A percentile compares a stretch with the other conserved stretches of the same genome.
phyloP scores from a whole-genome alignment of 1,140 invertebrate species.

The Diuraphis noxia region DNA sequence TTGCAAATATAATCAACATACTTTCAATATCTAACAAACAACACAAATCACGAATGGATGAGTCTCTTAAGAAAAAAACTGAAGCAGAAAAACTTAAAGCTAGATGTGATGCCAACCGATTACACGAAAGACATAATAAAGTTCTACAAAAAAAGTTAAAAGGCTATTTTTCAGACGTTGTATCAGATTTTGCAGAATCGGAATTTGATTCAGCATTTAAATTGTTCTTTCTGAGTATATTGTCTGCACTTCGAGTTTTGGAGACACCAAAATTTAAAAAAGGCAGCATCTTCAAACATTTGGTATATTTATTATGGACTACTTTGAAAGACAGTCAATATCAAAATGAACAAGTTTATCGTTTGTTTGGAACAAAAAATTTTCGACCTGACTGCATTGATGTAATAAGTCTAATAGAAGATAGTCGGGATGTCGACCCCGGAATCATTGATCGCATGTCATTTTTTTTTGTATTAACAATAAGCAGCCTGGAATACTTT shows the following conservation, averaged over 20 bases:
- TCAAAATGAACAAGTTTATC: not conserved
- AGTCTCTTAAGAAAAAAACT: slow-evolving; percentile 24
- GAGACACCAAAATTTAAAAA: slow-evolving; percentile 28
- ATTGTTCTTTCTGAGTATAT: slow-evolving; percentile 35
- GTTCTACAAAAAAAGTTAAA: not conserved
- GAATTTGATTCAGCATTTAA: slow-evolving; percentile 31
- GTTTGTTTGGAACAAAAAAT: not conserved
- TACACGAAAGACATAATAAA: not conserved
- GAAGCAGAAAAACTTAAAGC: slow-evolving; percentile 37
- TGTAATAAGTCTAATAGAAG: slow-evolving; percentile 28
- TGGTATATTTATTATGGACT: not conserved
- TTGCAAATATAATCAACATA: slow-evolving; percentile 34
- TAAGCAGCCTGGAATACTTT: not conserved
- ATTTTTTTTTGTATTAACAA: slow-evolving; percentile 11
- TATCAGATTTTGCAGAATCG: not conserved
- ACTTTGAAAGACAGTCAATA: not conserved
- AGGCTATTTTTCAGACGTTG: not conserved
- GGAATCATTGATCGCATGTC: not conserved
- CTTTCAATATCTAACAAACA: slow-evolving; percentile 22
- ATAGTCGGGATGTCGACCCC: not conserved
- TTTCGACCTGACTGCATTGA: slow-evolving; percentile 6
- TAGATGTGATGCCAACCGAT: not conserved
- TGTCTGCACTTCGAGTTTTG: slow-evolving; percentile 8
- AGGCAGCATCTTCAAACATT: slow-evolving; percentile 23
- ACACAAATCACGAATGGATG: slow-evolving; percentile 9